Evolutionary conservation across 2,113 vertebrate genomes (phyloP), one percentile per base, ranked within the genome.

Genomic region (Arizona elegans): DNA sequence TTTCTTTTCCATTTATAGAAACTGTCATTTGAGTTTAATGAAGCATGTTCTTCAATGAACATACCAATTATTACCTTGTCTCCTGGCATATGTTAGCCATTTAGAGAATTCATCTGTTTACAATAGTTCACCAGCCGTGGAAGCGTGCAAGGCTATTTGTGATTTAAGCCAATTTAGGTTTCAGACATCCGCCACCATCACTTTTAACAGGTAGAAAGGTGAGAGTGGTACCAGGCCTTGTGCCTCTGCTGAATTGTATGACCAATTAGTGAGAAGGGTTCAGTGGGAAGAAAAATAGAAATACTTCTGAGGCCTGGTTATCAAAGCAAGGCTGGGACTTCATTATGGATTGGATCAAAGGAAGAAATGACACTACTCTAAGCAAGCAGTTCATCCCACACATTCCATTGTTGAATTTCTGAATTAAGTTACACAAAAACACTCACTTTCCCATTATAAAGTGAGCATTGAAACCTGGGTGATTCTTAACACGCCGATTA

Each of bases 101-200:
- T 95, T 94, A 93, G 91, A 93, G 75, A 12, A 26, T 43, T 91
- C 26, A 3, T 93, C 26, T 95, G 47, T 92, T 92, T 95, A 93
- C 90, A 92, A 0, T 91, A 85, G n/a, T 53, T 81, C 0, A 0
- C 70, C 89, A 94, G 19, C 50, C 70, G 10, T 2, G 87, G 95
- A 87, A 93, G 91, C 62, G 62, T 88, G 89, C 88, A 81, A 93
- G 62, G 85, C 89, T 94, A 81, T 93, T 93, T 90, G 15, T 89
- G 91, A 89, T 81, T 81, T 33, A 89, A 65, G 75, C 8, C 6
- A 8, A 91, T 93, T 56, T 53, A 91, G 86, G 38, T 33, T 91
- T 47, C 43, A 58, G 17, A 6, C 50, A 26, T 92, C 87, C 91
- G 87, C 90, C 29, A 8, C 50, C 29, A 55, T 10, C 1, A 52